Conservation (phyloP, 2,888 invertebrate species). For the Lypha dubia region DNA sequence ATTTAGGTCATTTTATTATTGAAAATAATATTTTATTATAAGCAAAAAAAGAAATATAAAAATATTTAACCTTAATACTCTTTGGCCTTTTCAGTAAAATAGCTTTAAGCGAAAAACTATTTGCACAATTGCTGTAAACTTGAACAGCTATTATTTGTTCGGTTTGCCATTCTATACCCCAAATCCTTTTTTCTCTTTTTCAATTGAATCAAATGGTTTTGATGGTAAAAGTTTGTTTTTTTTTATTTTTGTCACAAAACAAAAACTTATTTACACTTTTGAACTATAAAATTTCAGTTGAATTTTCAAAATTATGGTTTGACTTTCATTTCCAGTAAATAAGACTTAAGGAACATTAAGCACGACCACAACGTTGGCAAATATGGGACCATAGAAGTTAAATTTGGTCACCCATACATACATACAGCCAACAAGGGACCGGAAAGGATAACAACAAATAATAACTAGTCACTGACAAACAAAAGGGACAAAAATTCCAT, state of each 20-base stretch:
- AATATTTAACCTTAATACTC: background rate
- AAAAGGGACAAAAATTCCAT: conserved; percentile 13
- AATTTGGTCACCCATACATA: conserved; percentile 17
- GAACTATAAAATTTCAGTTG: conserved; percentile 18
- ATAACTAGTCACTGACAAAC: background rate
- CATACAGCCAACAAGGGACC: background rate
- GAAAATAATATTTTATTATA: background rate
- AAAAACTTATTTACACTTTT: conserved; percentile 38
- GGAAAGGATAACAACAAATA: conserved; percentile 10
- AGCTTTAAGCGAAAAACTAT: background rate
- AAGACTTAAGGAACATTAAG: conserved; percentile 22
- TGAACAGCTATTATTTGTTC: conserved; percentile 15
- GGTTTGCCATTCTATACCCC: background rate
- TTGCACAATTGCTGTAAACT: conserved; percentile 11
- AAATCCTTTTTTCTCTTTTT: conserved; percentile 17
- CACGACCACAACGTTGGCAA: conserved; percentile 12
- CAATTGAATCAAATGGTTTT: conserved; percentile 50
- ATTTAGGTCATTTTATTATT: background rate
- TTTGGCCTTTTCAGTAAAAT: conserved; percentile 1
- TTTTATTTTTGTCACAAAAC: conserved; percentile 22
- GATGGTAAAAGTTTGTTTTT: conserved; percentile 38
- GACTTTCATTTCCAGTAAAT: conserved; percentile 2
- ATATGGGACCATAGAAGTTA: conserved; percentile 29
- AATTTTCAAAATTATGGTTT: conserved; percentile 20
- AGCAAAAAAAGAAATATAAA: background rate